These are phyloP conservation scores for Dynastes hyllus DNA, from an alignment of 2,888 invertebrate species.

Conservation along the genomic window DNA sequence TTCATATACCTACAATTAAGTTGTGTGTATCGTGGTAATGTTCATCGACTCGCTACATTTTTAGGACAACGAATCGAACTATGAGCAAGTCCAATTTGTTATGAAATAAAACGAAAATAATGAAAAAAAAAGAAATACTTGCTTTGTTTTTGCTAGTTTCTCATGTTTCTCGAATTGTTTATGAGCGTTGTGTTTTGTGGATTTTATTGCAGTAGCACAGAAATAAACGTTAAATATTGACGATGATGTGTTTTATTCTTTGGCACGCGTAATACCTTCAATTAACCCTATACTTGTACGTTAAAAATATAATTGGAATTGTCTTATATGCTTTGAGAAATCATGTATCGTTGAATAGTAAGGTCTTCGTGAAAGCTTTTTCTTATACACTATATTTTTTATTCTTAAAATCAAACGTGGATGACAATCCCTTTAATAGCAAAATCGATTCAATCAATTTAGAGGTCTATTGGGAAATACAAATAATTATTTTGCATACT, in stretches of 20 bases:
- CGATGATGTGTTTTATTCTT: conserved; percentile 20
- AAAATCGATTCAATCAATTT: too few species aligned
- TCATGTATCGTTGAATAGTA: not conserved
- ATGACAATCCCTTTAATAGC: too few species aligned
- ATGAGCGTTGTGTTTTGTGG: conserved; percentile 47
- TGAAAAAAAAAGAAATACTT: conserved; percentile 9
- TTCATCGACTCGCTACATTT: conserved; percentile 39
- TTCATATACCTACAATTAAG: conserved; percentile 11
- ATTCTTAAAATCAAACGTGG: too few species aligned
- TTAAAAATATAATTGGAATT: conserved; percentile 9
- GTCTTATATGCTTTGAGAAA: not conserved
- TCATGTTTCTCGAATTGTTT: conserved; percentile 35
- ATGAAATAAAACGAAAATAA: conserved; percentile 25
- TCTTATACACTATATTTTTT: too few species aligned
- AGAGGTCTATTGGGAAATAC: too few species aligned
- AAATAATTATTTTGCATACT: too few species aligned
- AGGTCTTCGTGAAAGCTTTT: too few species aligned
- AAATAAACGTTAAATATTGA: conserved; percentile 43
- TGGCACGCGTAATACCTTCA: not conserved
- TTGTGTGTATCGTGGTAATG: conserved; percentile 30
- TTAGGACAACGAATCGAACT: conserved; percentile 45
- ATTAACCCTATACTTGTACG: not conserved
- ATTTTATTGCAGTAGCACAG: conserved; percentile 46
- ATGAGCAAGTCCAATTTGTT: conserved; percentile 45
- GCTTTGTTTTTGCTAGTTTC: conserved; percentile 40